Conservation (phyloP, 2,113 vertebrate genomes). For the Cephalopterus ornatus region DNA sequence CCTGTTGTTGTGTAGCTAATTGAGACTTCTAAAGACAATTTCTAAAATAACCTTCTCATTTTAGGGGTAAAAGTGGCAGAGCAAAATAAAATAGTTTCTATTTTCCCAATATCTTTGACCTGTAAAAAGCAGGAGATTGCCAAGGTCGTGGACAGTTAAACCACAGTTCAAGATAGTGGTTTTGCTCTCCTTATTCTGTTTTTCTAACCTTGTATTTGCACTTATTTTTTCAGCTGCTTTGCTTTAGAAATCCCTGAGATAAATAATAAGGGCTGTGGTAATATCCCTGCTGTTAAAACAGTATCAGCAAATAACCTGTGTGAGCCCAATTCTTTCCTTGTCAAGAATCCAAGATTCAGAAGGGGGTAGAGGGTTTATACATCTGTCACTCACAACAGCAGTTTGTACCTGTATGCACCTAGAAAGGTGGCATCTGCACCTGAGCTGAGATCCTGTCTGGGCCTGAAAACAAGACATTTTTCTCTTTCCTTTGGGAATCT, state of each 20-base stretch:
- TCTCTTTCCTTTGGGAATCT: neutral
- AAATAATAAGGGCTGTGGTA: conserved; percentile 29
- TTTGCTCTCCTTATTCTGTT: neutral
- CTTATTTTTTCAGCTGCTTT: conserved; percentile 46
- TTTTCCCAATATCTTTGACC: neutral
- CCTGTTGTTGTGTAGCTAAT: neutral
- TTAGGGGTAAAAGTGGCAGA: neutral
- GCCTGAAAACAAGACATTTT: neutral
- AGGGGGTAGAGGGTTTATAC: neutral
- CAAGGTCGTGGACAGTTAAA: neutral
- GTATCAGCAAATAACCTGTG: neutral
- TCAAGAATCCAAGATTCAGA: neutral
- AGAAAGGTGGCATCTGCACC: neutral
- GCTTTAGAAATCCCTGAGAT: conserved; percentile 1
- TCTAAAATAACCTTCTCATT: neutral
- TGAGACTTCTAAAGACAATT: neutral
- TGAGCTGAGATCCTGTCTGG: neutral
- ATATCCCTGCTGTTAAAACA: neutral
- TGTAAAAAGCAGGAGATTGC: neutral
- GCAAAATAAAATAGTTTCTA: neutral
- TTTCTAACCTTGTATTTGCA: conserved; percentile 18
- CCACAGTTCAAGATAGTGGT: neutral
- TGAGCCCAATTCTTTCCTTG: neutral
- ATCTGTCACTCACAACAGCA: neutral
- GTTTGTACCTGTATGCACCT: neutral